Percentiles rank a stretch among this genome's conserved stretches.
Conservation (phyloP, 2,797 vertebrate species). For the Molossus alvarezi region DNA sequence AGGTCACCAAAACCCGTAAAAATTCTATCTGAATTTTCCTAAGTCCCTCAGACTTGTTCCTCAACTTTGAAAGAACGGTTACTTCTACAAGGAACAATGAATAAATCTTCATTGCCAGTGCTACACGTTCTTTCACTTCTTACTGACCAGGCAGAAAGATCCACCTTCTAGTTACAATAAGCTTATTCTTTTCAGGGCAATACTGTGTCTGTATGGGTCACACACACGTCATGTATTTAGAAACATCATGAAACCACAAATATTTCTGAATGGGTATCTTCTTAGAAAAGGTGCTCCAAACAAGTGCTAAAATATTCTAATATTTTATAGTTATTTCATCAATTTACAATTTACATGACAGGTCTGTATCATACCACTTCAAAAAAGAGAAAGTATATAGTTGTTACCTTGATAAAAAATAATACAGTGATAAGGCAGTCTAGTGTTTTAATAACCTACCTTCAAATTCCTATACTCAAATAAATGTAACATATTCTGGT, state of each 20-base stretch:
- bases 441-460: constrained; percentile 12
- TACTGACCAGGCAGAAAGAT: neutral
- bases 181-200: neutral
- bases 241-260: neutral
- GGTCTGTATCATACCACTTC: neutral
- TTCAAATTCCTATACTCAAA: neutral
- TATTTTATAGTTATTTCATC: constrained; percentile 27
- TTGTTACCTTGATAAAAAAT: constrained; percentile 36
- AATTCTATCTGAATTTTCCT: constrained; percentile 11
- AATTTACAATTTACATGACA: constrained; percentile 23
- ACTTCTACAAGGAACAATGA: constrained; percentile 8
- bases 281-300: constrained; percentile 38
- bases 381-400: constrained; percentile 13
- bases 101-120: neutral
- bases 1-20: neutral
- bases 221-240: neutral
- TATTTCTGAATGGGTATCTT: constrained; percentile 25
- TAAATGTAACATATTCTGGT: neutral
- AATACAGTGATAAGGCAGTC: neutral
- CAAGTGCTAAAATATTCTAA: neutral
- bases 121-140: neutral
- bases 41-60: neutral
- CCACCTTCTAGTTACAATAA: neutral
- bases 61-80: constrained; percentile 32
- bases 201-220: neutral